Evolutionary conservation across 2,888 invertebrate genomes (phyloP).

Genomic region (Cybosia mesomella): DNA sequence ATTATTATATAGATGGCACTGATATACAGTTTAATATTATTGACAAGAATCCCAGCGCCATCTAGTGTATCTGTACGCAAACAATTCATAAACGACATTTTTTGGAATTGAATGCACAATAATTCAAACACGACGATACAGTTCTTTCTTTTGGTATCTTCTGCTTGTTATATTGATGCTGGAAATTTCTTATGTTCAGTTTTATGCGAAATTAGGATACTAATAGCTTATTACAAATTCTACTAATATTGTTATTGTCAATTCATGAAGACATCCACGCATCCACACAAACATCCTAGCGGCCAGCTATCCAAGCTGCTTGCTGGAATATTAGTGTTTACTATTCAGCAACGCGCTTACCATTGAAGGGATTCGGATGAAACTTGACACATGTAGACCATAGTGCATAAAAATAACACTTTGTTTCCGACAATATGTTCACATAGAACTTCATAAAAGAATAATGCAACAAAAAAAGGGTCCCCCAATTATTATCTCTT

Average conservation of each 20-base stretch:
- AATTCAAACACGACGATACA: not conserved
- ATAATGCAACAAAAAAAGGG: too few species aligned
- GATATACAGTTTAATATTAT: not conserved
- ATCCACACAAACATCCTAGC: too few species aligned
- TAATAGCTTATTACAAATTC: not conserved
- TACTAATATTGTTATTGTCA: not conserved
- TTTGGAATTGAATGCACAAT: not conserved
- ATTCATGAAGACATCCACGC: not conserved
- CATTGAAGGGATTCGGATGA: too few species aligned
- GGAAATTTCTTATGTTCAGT: not conserved
- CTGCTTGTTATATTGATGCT: not conserved
- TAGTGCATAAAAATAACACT: too few species aligned
- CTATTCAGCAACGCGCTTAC: too few species aligned
- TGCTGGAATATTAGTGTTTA: too few species aligned
- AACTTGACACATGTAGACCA: too few species aligned
- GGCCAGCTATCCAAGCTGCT: too few species aligned
- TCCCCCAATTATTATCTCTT: too few species aligned
- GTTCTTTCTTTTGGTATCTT: not conserved
- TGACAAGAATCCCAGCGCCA: not conserved
- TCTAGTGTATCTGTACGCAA: not conserved
- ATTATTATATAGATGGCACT: constrained; percentile 11
- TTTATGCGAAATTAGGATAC: not conserved
- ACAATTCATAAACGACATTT: not conserved
- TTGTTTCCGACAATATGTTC: too few species aligned
- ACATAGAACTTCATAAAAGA: too few species aligned